These are phyloP conservation scores for Aphelenchoides avenae DNA, from an alignment of 1,140 invertebrate genomes.

Conservation along the genomic window DNA sequence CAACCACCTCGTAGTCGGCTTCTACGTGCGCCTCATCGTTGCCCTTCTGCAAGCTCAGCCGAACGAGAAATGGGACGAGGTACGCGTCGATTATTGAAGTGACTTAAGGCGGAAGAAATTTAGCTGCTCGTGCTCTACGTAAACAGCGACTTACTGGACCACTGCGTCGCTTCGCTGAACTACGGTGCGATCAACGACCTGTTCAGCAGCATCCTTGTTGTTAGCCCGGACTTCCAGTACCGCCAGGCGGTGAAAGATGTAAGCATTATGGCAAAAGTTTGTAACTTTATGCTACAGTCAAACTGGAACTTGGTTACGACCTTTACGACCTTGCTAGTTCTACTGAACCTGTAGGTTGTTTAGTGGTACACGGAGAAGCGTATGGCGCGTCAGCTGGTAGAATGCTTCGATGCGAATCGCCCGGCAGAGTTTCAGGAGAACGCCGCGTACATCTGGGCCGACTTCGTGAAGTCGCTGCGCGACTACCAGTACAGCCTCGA, in stretches of 20 bases:
- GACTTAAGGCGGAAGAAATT: conserved; percentile 22
- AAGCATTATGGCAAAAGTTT: conserved; percentile 4
- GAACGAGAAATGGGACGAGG: conserved; percentile 18
- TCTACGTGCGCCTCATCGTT: conserved; percentile 25
- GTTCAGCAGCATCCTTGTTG: conserved; percentile 31
- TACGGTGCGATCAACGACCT: conserved; percentile 29
- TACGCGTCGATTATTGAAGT: conserved; percentile 2
- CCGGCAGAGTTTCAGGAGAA: conserved; percentile 30
- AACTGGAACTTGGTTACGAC: not conserved
- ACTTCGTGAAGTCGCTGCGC: conserved; percentile 31
- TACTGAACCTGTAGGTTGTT: too few species aligned
- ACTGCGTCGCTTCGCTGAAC: conserved; percentile 11
- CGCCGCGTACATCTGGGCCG: conserved; percentile 25
- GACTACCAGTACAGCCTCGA: conserved; percentile 34
- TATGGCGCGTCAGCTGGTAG: conserved; percentile 15
- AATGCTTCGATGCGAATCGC: conserved; percentile 11
- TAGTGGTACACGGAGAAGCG: conserved; percentile 28
- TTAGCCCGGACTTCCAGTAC: conserved; percentile 19
- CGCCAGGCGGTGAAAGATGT: conserved; percentile 14
- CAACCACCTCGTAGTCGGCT: conserved; percentile 31
- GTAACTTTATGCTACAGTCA: not conserved
- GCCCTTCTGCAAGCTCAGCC: conserved; percentile 31
- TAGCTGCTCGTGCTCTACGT: conserved; percentile 25
- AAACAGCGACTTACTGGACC: conserved; percentile 29
- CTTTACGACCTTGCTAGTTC: not conserved